Conservation (phyloP, 2,888 invertebrate genomes). For the Anodontia alba region DNA sequence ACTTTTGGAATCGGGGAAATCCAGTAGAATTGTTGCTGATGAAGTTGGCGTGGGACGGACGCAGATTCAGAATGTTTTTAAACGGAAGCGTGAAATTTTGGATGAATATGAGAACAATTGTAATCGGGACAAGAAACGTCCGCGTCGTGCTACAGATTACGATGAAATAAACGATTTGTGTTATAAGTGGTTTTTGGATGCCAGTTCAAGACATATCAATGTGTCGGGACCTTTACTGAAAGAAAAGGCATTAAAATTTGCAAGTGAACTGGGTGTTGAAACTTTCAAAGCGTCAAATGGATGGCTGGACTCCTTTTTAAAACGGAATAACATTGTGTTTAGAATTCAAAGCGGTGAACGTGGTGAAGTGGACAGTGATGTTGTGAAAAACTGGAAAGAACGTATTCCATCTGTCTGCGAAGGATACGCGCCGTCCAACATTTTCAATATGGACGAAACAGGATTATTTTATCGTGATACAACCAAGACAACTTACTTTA, state of each 20-base stretch:
- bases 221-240: constrained; percentile 24
- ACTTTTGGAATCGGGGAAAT: no score
- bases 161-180: neutral
- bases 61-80: neutral
- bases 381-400: constrained; percentile 35
- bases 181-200: neutral
- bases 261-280: neutral
- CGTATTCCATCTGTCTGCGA: constrained; percentile 16
- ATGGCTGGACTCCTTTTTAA: constrained; percentile 35
- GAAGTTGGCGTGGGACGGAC: no score
- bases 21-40: no score
- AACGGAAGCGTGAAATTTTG: neutral
- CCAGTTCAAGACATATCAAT: neutral
- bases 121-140: neutral
- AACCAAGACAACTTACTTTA: constrained; percentile 9
- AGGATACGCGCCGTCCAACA: constrained; percentile 15
- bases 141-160: neutral
- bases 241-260: constrained; percentile 11
- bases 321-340: constrained; percentile 38
- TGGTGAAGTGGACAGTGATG: constrained; percentile 29
- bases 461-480: constrained; percentile 30
- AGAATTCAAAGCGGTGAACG: constrained; percentile 38
- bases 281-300: constrained; percentile 39
- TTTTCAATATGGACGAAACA: constrained; percentile 40
- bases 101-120: constrained; percentile 4